Evolutionary conservation across 2,888 invertebrate species (phyloP), one percentile per base, ranked within the genome.

Genomic region (Trilocha varians): DNA sequence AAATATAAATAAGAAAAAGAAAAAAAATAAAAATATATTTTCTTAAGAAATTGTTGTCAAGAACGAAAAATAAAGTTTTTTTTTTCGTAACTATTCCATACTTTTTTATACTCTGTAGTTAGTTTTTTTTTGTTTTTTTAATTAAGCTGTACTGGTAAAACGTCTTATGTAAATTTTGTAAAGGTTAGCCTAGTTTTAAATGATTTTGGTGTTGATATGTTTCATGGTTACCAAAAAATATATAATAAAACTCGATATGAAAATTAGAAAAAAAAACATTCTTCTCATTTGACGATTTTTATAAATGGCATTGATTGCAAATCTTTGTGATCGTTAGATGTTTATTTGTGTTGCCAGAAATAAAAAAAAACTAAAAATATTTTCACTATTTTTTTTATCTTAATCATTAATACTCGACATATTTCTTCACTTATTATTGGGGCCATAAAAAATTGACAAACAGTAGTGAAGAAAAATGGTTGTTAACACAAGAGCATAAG

Each of bases 141-240:
- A 62, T 51, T 58, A 47, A 39, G 17, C 16, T 13, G 16, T 41
- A 53, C 46, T 51, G 48, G 48, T 62, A 63, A 56, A 54, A 61
- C 51, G 55, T 63, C 71, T 50, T 65, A 65, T 80, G 78, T 80
- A 80, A 65, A 79, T 82, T 80, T 82, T 83, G 82, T 82, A 80
- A 73, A 78, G 66, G 60, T 65, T 59, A 18, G 4, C 11, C 11
- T 25, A 25, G 25, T 25, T 39, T 39, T n/a, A 37, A 17, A 39
- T 39, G 36, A 15, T 43, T 34, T 32, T 32, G 35, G 32, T 40
- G 33, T 39, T 32, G 18, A 18, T 38, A 5, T 43, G 13, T 3
- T n/a, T n/a, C n/a, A n/a, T n/a, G n/a, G n/a, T n/a, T n/a, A n/a
- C n/a, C n/a, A 25, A 25, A 25, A 25, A 25, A 25, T 3, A 25